Conservation (phyloP, 2,113 vertebrate genomes). For the Varanus salvator region DNA sequence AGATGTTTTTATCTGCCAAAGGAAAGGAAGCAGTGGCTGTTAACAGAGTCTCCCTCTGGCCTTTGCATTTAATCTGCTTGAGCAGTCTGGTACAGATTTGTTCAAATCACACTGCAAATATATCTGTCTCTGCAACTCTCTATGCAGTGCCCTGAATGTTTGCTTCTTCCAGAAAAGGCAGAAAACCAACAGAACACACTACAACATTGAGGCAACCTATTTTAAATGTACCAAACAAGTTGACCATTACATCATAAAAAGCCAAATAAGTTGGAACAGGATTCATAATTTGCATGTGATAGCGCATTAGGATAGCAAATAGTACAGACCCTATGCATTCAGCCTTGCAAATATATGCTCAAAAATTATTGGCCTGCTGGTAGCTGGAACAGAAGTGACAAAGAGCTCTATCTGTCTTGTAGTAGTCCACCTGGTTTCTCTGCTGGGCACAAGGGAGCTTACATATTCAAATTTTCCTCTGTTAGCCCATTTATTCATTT, state of each 20-base stretch:
- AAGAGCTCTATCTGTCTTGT: background rate
- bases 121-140: background rate
- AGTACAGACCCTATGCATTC: background rate
- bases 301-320: background rate
- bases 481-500: background rate
- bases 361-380: background rate
- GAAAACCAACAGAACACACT: background rate
- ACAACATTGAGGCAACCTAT: background rate
- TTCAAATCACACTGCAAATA: background rate
- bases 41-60: background rate
- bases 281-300: background rate
- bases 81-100: background rate
- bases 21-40: background rate
- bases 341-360: background rate
- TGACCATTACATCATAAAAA: background rate
- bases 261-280: background rate
- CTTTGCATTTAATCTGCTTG: background rate
- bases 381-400: background rate
- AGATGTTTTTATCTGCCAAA: background rate
- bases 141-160: background rate
- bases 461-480: background rate
- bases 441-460: background rate
- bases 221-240: background rate
- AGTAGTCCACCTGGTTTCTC: background rate
- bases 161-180: background rate